Base-by-base conservation (phyloP, 2,113 vertebrate species). In the Colaptes auratus region DNA sequence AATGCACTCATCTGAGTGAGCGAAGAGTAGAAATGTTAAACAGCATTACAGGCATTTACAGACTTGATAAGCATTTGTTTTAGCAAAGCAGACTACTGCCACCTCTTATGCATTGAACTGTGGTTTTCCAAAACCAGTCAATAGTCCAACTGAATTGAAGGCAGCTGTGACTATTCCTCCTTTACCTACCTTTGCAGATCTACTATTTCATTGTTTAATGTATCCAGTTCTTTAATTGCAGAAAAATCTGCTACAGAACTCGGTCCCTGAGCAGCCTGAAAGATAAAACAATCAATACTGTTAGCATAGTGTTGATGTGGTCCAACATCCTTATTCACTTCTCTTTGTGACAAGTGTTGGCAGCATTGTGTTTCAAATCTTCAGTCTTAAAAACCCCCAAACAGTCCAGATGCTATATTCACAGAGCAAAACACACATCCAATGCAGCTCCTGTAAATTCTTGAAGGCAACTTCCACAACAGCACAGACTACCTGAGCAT, bases 191-290 rank as follows among this genome's bases (percentile, higher is more conserved):
- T 98, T 97, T 99, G 99, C 74, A 99, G 97, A 84, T 99, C 99
- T 78, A 99, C 97, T 95, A 99, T 99, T 98, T 99, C 99, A 83
- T 99, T 99, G 97, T 98, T 99, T 95, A 99, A 98, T 0, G 99
- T 98, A 97, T 99, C 99, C 91, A 99, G 98, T 91, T 99, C 99
- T 96, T 99, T 99, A 97, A 99, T 99, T 92, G 99, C 99, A 93
- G 99, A 99, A 97, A 99, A 99, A 97, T 99, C 99, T 77, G 99
- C 99, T 79, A 98, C 97, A 91, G 98, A 97, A 97, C 98, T 98
- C 58, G 42, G 96, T 82, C 96, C 79, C 93, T 97, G 89, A 73
- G 97, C 96, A 95, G 87, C 98, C 99, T 99, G 98, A 82, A 97
- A 98, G 92, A 97, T 58, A 97, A 95, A 97, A 94, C 23, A 95